These are phyloP conservation scores for Lepus europaeus DNA, from an alignment of 2,113 vertebrate genomes.

Conservation along the genomic window DNA sequence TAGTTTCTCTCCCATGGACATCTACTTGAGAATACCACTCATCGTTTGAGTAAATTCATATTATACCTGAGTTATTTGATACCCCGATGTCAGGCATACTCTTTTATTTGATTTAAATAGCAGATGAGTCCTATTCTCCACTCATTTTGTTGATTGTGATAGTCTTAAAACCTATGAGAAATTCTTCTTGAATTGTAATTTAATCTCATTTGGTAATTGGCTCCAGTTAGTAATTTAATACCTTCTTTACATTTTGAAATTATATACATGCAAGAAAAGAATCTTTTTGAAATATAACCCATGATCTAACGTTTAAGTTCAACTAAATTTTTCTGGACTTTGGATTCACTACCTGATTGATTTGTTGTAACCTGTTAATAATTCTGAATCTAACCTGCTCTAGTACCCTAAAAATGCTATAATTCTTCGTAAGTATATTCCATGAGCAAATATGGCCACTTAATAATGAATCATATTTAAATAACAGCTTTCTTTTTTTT, in stretches of 20 bases:
- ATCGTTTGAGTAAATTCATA: background rate
- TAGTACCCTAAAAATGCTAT: background rate
- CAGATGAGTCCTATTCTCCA: background rate
- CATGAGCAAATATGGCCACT: background rate
- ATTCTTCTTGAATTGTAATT: background rate
- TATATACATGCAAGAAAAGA: background rate
- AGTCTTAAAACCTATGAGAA: background rate
- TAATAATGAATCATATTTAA: background rate
- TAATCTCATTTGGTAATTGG: background rate
- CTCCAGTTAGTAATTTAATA: background rate
- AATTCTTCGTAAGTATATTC: background rate
- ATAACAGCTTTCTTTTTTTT: background rate
- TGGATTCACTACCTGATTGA: background rate
- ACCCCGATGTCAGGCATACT: background rate
- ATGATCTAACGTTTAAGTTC: background rate
- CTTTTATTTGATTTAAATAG: background rate
- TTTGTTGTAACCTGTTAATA: background rate
- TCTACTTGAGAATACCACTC: background rate
- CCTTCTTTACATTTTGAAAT: background rate
- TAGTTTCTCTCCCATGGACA: background rate
- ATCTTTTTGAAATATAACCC: background rate
- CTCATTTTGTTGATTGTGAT: background rate
- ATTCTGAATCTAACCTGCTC: slow-evolving; percentile 5
- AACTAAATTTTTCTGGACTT: background rate
- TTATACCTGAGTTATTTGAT: background rate